A percentile compares a stretch with the other conserved stretches of the same genome.
These are phyloP conservation scores for Sepioteuthis lessoniana DNA, from an alignment of 2,888 invertebrate genomes.

Conservation along the genomic window DNA sequence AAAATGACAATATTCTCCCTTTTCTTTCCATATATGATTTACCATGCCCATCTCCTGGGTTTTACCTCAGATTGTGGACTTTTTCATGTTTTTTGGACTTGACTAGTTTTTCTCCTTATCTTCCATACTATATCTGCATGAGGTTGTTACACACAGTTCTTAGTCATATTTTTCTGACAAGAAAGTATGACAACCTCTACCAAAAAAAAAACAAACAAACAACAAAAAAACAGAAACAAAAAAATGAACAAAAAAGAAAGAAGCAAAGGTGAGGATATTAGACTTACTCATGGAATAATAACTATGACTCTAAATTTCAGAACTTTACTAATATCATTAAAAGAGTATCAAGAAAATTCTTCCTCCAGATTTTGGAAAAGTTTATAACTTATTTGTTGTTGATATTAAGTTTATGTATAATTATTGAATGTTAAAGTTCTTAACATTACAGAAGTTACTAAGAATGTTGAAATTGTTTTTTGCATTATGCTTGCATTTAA, in stretches of 20 bases:
- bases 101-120: background rate
- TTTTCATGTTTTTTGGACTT: background rate
- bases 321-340: background rate
- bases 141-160: background rate
- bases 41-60: background rate
- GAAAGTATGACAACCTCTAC: background rate
- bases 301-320: background rate
- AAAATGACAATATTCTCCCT: background rate
- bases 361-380: background rate
- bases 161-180: background rate
- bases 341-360: too few relatives aligned
- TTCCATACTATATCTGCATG: too few relatives aligned
- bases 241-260: background rate
- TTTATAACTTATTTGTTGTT: background rate
- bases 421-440: background rate
- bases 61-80: background rate
- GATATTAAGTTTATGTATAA: background rate
- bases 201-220: too few relatives aligned
- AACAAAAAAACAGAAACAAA: too few relatives aligned
- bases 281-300: background rate
- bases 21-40: background rate
- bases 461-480: slow-evolving; percentile 4
- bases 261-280: background rate
- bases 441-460: background rate
- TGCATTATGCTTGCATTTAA: background rate